Evolutionary conservation across 2,797 vertebrate species (phyloP).

Genomic region (Lophotriccus pileatus): DNA sequence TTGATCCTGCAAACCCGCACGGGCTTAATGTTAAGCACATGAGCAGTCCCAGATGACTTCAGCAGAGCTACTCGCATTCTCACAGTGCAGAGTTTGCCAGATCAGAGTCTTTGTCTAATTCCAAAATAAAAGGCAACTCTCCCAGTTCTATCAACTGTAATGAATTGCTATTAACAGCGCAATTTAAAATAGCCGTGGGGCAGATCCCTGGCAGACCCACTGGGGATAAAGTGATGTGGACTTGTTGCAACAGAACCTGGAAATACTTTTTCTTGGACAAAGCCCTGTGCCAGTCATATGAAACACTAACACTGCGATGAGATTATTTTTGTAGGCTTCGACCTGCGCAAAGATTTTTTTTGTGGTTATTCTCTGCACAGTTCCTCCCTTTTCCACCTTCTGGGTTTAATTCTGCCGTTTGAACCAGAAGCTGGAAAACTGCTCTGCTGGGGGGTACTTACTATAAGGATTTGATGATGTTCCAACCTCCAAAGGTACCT

Average conservation of each 20-base stretch:
- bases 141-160: conserved; percentile 22
- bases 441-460: neutral
- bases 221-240: conserved; percentile 14
- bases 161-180: conserved; percentile 28
- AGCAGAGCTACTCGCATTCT: neutral
- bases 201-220: conserved; percentile 23
- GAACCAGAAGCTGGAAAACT: neutral
- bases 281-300: neutral
- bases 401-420: neutral
- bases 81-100: neutral
- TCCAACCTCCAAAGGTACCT: neutral
- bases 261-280: conserved; percentile 46
- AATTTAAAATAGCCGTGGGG: conserved; percentile 17
- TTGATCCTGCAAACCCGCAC: neutral
- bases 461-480: neutral
- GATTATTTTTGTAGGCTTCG: conserved; percentile 41
- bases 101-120: conserved; percentile 34
- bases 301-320: neutral
- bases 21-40: conserved; percentile 7
- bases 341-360: neutral
- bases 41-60: conserved; percentile 29
- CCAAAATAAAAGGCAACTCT: conserved; percentile 46
- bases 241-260: conserved; percentile 50
- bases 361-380: neutral
- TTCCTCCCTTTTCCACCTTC: neutral